Base-by-base conservation (phyloP, 2,113 vertebrate species). In the Oxyura jamaicensis region DNA sequence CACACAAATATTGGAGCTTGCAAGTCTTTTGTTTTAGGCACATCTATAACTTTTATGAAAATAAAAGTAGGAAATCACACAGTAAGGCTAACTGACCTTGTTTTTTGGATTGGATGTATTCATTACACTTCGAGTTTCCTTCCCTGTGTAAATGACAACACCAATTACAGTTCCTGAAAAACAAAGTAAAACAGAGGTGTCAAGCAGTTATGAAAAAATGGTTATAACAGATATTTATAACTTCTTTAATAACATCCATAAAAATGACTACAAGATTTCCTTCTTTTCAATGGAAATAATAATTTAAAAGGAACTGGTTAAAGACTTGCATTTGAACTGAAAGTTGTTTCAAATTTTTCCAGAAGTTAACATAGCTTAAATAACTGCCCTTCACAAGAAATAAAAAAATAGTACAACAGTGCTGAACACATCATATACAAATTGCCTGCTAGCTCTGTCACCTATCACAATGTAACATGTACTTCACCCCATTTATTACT, bases 111-210 rank as follows among this genome's bases (percentile, higher is more conserved):
- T 98, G 79, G 99, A 99, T 1, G 99, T 99, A 98, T 99, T 99
- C 98, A 99, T 98, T 55, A 99, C 99, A 46, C 99, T 99, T 84
- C 99, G 98, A 92, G 99, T 99, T 97, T 99, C 99, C 95, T 99
- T 99, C 93, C 99, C 99, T 18, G 99, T 99, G 96, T 99, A 99
- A 98, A 99, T 99, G 97, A 99, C 99, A 97, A 99, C 99, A 94
- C 99, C 99, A 94, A 99, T 99, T 96, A 99, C 99, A 44, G 99
- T 99, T 96, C 99, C 99, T 99, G 97, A 98, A 98, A 91, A 66
- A 91, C 44, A 46, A 65, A 36, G 25, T 44, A 67, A 86, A 83
- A 2, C 33, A 52, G 20, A 71, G 8, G 11, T 42, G 12, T 83
- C 48, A 94, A 44, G 44, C 18, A 86, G 52, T n/a, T 80, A 14